Base-by-base conservation (phyloP, 2,113 vertebrate species). In the Urocynchramus pylzowi region DNA sequence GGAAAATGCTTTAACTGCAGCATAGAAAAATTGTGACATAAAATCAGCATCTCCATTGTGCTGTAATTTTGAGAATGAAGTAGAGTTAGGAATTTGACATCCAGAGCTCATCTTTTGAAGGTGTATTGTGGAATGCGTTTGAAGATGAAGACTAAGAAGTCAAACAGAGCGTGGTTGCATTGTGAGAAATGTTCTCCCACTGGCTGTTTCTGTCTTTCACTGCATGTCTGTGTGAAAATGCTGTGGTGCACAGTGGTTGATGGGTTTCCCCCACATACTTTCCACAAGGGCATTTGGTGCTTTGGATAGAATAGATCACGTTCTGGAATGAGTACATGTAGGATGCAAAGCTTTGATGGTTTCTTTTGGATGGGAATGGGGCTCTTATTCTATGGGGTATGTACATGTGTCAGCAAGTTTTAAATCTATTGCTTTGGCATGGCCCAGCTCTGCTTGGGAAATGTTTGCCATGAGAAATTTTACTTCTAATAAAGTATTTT, bases 71-170 rank as follows among this genome's bases (percentile, higher is more conserved):
- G 17, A 86, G 47, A 60, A 81, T 81, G 68, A 76, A 92, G 54
- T 39, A 63, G 54, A 50, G 39, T 47, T 75, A 81, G 52, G 83
- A 92, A 92, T 95, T 68, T 75, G 79, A 92, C 52, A 92, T 65
- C 79, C 82, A 90, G 74, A 93, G 63, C 75, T 90, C 83, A 50
- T 92, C 91, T 95, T 95, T 95, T 96, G 91, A 96, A 95, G 91
- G 75, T 90, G 56, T 63, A 75, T 87, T 93, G 80, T 92, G 96
- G 94, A 97, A 95, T 90, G 94, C 73, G 80, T 97, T 97, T 97
- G 96, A 97, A 96, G 91, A 95, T 96, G 76, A 89, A 97, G 79
- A 90, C 63, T 92, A 90, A 94, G 83, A 74, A 90, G 92, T 95
- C 79, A 91, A 94, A 70, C 50, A 90, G 68, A 95, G 83, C 21